Evolutionary conservation across 1,140 invertebrate species (phyloP).

Genomic region (Calliopsis andreniformis): DNA sequence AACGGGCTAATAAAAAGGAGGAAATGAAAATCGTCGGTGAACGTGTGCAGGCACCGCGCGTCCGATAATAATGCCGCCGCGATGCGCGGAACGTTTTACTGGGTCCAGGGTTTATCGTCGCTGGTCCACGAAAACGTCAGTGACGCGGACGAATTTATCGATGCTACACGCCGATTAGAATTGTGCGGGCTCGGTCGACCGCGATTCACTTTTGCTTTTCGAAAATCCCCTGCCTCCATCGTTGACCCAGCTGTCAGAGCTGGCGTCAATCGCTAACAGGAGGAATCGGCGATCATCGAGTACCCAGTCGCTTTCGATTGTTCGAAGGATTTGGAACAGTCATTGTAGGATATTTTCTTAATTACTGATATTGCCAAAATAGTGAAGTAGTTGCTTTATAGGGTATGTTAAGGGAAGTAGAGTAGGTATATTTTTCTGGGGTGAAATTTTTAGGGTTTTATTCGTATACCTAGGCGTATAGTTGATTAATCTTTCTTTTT

Average conservation of each 20-base stretch:
- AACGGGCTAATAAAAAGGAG: conserved; percentile 75
- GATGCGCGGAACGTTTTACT: conserved; percentile 33
- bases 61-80: conserved; percentile 59
- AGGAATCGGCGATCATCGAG: conserved; percentile 23
- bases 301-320: not conserved
- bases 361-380: too few species aligned
- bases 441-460: too few species aligned
- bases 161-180: conserved; percentile 64
- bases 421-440: too few species aligned
- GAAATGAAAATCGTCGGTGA: conserved; percentile 71
- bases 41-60: conserved; percentile 48
- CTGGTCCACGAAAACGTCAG: conserved; percentile 25
- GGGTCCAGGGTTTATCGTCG: conserved; percentile 47
- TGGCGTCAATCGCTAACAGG: conserved; percentile 36
- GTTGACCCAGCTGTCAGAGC: conserved; percentile 24
- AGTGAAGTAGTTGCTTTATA: too few species aligned
- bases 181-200: conserved; percentile 43
- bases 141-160: conserved; percentile 65
- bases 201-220: conserved; percentile 61
- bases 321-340: not conserved
- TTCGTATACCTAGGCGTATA: too few species aligned
- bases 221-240: conserved; percentile 32
- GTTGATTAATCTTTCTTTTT: too few species aligned
- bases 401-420: too few species aligned
- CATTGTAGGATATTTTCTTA: too few species aligned